Evolutionary conservation across 2,888 invertebrate genomes (phyloP).

Genomic region (Seira musarum): DNA sequence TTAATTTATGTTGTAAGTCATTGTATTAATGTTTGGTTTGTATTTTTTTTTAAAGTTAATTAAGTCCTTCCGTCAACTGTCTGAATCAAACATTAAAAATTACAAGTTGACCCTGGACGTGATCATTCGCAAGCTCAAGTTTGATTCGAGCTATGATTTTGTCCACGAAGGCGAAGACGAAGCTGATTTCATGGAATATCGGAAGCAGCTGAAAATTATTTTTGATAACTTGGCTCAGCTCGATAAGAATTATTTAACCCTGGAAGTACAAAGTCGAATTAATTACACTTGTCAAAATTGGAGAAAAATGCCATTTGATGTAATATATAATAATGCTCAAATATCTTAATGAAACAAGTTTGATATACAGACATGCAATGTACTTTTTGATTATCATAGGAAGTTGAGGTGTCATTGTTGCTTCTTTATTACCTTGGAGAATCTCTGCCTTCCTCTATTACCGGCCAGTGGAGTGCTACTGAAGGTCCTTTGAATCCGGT

Average conservation of each 20-base stretch:
- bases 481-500: constrained; percentile 62
- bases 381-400: too few relatives aligned
- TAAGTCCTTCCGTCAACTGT: constrained; percentile 72
- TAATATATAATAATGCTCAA: too few relatives aligned
- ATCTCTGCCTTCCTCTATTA: constrained; percentile 70
- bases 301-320: constrained; percentile 72
- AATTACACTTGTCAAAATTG: constrained; percentile 72
- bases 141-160: constrained; percentile 74
- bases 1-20: background rate
- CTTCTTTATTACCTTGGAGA: constrained; percentile 75
- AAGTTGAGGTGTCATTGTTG: constrained; percentile 74
- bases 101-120: constrained; percentile 73
- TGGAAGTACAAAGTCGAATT: constrained; percentile 73
- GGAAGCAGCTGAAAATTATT: constrained; percentile 75
- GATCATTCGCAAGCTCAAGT: constrained; percentile 74
- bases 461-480: constrained; percentile 55
- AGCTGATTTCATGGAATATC: constrained; percentile 75
- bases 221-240: constrained; percentile 75
- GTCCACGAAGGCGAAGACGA: constrained; percentile 75
- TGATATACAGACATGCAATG: too few relatives aligned
- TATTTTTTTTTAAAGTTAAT: constrained; percentile 70
- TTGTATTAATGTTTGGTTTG: constrained; percentile 21
- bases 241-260: constrained; percentile 73
- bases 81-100: constrained; percentile 71
- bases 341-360: too few relatives aligned